Base-by-base conservation (phyloP, 2,113 vertebrate genomes). In the Suncus etruscus region DNA sequence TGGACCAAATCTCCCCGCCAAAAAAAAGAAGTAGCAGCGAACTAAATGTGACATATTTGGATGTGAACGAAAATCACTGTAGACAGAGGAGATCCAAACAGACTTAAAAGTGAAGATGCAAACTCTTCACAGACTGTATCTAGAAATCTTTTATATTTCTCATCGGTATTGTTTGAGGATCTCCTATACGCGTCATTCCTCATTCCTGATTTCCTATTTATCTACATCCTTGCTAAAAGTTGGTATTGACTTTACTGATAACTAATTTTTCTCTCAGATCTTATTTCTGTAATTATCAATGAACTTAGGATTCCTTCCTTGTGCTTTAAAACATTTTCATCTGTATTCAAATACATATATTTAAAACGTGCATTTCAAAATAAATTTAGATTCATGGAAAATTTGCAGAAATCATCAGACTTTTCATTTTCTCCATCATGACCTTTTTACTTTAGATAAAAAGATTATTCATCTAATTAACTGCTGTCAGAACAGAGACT, bases 351-450 rank as follows among this genome's bases (percentile, higher is more conserved):
- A 54, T 29, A 8, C 63, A 75, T 78, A 39, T 39, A 39, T 83
- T 61, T 58, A 31, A 84, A 29, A 27, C 32, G 73, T 85, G 24
- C 65, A 87, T 83, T 82, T 69, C 6, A 32, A 90, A 90, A 79
- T 86, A 73, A 83, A 18, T 75, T 88, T 61, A 73, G 31, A 65
- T 72, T 58, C 48, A 32, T 15, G 31, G 7, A 86, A 86, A 86
- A 31, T 8, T 79, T 77, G 3, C 11, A 65, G 69, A 51, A 84
- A 48, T 11, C 32, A 14, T 20, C 51, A 65, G 61, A 39, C 39
- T 39, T 83, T 84, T 9, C 39, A 8, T 47, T 80, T 45, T 2
- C 32, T 2, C 11, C 68, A 25, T 50, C 27, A 65, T 47, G 8
- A 54, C 11, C 18, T 11, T 9, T 87, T 47, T 82, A 68, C 3